These are phyloP conservation scores for Dioctria rufipes DNA, from an alignment of 2,888 invertebrate species.

Conservation along the genomic window DNA sequence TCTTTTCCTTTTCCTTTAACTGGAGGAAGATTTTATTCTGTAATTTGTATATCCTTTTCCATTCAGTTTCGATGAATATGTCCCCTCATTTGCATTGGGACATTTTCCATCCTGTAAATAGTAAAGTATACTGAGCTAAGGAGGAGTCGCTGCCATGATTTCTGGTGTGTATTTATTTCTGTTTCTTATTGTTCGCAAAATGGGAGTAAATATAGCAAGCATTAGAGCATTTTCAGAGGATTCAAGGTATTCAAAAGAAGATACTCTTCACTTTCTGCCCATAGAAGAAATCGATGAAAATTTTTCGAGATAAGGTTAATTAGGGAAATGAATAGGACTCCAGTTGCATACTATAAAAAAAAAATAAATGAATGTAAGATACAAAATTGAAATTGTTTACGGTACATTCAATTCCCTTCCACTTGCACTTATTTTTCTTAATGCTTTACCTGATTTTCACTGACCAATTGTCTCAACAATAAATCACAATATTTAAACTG, in stretches of 20 bases:
- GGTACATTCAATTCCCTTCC: too few relatives aligned
- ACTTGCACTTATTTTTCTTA: too few relatives aligned
- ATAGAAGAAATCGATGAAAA: neutral
- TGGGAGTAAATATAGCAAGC: conserved; percentile 22
- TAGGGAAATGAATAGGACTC: conserved; percentile 32
- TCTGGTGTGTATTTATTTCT: conserved; percentile 19
- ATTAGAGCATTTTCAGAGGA: conserved; percentile 19
- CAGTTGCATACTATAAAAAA: conserved; percentile 24
- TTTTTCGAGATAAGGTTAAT: conserved; percentile 46
- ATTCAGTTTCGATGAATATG: conserved; percentile 41
- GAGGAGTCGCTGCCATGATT: conserved; percentile 20
- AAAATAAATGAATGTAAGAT: neutral
- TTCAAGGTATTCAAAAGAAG: conserved; percentile 32
- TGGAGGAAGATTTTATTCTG: conserved; percentile 27
- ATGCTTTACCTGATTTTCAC: too few relatives aligned
- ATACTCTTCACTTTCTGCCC: conserved; percentile 34
- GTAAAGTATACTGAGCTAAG: conserved; percentile 17
- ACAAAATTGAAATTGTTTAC: too few relatives aligned
- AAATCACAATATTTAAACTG: too few relatives aligned
- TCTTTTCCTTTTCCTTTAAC: conserved; percentile 1
- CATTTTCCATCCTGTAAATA: conserved; percentile 19
- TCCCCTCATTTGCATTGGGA: conserved; percentile 22
- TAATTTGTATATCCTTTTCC: conserved; percentile 37
- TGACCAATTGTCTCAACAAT: too few relatives aligned
- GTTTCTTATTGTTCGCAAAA: neutral